phyloP scores from a whole-genome alignment of 2,888 invertebrate species.

The Colostygia pectinataria region DNA sequence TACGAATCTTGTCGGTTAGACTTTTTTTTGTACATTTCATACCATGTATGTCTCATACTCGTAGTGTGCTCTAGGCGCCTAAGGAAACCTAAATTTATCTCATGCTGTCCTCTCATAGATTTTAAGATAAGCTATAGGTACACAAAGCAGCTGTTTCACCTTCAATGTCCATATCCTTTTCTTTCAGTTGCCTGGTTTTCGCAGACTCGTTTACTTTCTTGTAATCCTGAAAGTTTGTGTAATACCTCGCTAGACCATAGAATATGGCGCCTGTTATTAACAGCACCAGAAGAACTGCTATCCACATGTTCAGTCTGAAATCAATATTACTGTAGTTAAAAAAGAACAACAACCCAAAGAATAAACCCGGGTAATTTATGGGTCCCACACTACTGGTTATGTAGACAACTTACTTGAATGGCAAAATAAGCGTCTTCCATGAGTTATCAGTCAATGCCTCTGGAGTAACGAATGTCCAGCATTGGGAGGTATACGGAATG shows the following conservation, averaged over 20 bases:
- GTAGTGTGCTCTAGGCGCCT: no score
- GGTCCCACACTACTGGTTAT: no score
- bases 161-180: slow-evolving; percentile 21
- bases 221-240: slow-evolving; percentile 67
- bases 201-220: slow-evolving; percentile 39
- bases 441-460: slow-evolving; percentile 91
- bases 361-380: no score
- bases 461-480: slow-evolving; percentile 92
- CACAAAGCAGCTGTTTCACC: not conserved
- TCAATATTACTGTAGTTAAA: no score
- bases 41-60: no score
- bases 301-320: slow-evolving; percentile 88
- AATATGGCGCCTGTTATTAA: slow-evolving; percentile 86
- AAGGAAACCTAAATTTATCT: no score
- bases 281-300: slow-evolving; percentile 86
- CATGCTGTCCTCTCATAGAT: no score
- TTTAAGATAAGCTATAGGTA: no score
- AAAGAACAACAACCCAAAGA: no score
- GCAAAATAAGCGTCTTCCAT: slow-evolving; percentile 91
- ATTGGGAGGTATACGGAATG: slow-evolving; percentile 91
- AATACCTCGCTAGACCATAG: slow-evolving; percentile 84
- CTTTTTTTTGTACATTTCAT: no score
- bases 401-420: slow-evolving; percentile 87
- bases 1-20: no score
- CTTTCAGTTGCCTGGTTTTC: slow-evolving; percentile 20